These are phyloP conservation scores for Sthenelais limicola DNA, from an alignment of 2,888 invertebrate genomes.

Conservation along the genomic window DNA sequence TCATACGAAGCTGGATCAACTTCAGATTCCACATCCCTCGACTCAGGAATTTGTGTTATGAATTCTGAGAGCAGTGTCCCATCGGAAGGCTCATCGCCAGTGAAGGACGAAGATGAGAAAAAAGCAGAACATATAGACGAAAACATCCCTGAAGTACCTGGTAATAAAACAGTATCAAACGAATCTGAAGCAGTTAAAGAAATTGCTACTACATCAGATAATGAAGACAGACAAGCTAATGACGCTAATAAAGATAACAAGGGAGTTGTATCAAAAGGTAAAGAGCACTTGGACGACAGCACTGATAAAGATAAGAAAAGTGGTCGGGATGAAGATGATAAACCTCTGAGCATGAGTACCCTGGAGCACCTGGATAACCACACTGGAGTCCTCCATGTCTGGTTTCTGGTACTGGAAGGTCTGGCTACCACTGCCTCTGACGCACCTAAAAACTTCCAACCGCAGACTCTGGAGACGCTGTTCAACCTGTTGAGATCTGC, in stretches of 20 bases:
- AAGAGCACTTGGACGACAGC: neutral
- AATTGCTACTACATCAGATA: neutral
- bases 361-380: slow-evolving; percentile 66
- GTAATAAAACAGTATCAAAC: too few relatives aligned
- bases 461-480: slow-evolving; percentile 88
- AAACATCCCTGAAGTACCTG: too few relatives aligned
- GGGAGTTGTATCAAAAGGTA: neutral
- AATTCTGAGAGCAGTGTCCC: neutral
- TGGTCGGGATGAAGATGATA: neutral
- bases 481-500: slow-evolving; percentile 87
- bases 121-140: too few relatives aligned
- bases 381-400: slow-evolving; percentile 83
- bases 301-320: slow-evolving; percentile 7
- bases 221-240: neutral
- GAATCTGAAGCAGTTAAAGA: too few relatives aligned
- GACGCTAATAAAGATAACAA: slow-evolving; percentile 18
- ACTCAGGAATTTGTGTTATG: slow-evolving; percentile 38
- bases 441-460: slow-evolving; percentile 83
- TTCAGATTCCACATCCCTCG: slow-evolving; percentile 34
- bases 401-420: slow-evolving; percentile 91
- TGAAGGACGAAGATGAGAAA: neutral
- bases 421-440: slow-evolving; percentile 77
- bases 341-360: too few relatives aligned
- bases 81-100: neutral
- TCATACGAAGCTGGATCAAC: neutral